Evolutionary conservation across 1,140 invertebrate genomes (phyloP), one percentile per base, ranked within the genome.

Genomic region (Thalassaphorura encarpata): DNA sequence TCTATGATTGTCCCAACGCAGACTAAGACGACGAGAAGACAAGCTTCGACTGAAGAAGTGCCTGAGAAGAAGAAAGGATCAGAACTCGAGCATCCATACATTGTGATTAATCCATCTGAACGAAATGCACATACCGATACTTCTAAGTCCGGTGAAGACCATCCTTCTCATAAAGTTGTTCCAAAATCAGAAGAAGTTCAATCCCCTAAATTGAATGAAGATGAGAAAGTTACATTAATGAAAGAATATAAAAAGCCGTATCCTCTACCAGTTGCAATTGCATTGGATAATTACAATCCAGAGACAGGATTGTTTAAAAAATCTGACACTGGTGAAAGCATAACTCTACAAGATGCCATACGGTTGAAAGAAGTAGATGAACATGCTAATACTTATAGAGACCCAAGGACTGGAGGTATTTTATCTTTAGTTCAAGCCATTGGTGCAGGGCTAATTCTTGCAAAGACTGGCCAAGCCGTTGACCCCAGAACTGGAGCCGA

Each of bases 231-330:
- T n/a, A n/a, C n/a, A n/a, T n/a, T n/a, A n/a, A n/a, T 26, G 23
- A 24, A 19, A 0, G 46, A 75, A 65, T 64, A 69, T 67, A 39
- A 79, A 58, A 85, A 84, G 69, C 87, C 84, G 6, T 82, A 81
- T 77, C 84, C 84, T 1, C 70, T 96, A 31, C 83, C 89, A 70
- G 87, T 95, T 77, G 85, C 87, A 45, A 72, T 95, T 43, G 81
- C 86, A 36, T 82, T 85, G 71, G 83, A 86, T 53, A 76, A 87
- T 52, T 90, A 91, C 69, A 81, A 93, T 69, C 72, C 80, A 0
- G 77, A 81, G 45, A 84, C 83, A 48, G 86, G 87, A 3, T 78
- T 82, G 43, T 82, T 80, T 56, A 70, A 72, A 19, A 67, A 78
- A 52, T 81, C 81, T 27, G 81, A 84, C 41, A 83, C 88, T 62